Conservation (phyloP, 2,113 vertebrate genomes). For the Leucopsar rothschildi region DNA sequence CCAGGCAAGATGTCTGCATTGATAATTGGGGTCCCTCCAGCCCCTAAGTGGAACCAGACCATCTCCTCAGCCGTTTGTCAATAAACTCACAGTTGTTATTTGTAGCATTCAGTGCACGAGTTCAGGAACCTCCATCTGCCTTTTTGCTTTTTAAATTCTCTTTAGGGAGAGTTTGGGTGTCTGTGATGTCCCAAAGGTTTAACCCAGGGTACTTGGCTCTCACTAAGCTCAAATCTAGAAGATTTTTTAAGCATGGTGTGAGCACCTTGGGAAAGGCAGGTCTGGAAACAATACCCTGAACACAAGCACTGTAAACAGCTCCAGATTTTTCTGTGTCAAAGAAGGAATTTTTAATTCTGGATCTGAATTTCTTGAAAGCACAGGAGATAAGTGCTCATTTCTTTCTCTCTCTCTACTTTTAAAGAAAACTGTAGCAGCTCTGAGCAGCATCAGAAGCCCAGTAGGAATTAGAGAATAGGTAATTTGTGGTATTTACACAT, state of each 20-base stretch:
- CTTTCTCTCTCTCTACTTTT: background rate
- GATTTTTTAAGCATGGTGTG: background rate
- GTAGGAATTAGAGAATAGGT: background rate
- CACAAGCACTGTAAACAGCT: background rate
- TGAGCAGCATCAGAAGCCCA: background rate
- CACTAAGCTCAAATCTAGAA: background rate
- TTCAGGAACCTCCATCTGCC: background rate
- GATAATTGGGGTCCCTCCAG: constrained; percentile 7
- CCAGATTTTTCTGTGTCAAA: background rate
- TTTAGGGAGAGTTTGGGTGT: background rate
- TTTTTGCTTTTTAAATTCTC: background rate
- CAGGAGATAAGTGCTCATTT: background rate
- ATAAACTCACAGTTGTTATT: background rate
- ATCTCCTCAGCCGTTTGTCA: background rate
- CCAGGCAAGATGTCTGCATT: background rate
- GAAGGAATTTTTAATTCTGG: background rate
- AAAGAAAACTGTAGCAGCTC: background rate
- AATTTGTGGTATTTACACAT: background rate
- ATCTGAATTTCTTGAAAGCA: background rate
- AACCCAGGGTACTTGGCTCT: background rate
- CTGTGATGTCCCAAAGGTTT: background rate
- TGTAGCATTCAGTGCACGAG: background rate
- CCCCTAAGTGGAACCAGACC: constrained; percentile 5
- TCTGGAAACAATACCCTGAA: background rate
- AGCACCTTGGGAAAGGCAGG: background rate